phyloP scores from a whole-genome alignment of 1,140 invertebrate species.

The Doryteuthis pealeii region DNA sequence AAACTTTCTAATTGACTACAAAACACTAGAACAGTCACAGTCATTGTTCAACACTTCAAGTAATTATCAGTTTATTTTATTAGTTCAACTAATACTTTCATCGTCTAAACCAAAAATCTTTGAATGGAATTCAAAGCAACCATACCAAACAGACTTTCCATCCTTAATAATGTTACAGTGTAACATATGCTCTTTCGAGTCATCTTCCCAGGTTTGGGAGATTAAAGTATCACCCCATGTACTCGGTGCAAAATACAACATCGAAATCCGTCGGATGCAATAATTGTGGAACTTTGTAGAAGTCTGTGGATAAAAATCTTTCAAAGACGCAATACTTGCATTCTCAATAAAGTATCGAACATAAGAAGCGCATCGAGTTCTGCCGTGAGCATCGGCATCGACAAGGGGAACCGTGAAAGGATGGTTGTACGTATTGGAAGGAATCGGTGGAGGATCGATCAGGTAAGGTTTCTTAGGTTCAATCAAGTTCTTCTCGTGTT shows the following conservation, averaged over 20 bases:
- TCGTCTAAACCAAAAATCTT: constrained; percentile 31
- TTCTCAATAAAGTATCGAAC: constrained; percentile 39
- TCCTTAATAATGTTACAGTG: constrained; percentile 35
- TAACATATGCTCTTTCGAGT: constrained; percentile 24
- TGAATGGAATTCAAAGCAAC: constrained; percentile 32
- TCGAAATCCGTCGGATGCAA: constrained; percentile 33
- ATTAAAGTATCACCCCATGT: constrained; percentile 39
- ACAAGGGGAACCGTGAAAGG: constrained; percentile 33
- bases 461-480: neutral
- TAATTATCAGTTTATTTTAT: no score
- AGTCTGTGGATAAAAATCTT: constrained; percentile 30
- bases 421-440: constrained; percentile 24
- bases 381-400: constrained; percentile 35
- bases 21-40: no score
- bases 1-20: no score
- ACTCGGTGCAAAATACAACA: constrained; percentile 37
- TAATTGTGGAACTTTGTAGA: constrained; percentile 39
- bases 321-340: constrained; percentile 39
- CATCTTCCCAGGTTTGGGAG: constrained; percentile 39
- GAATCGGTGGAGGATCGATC: constrained; percentile 21
- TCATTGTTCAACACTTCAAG: no score
- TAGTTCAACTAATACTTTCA: neutral
- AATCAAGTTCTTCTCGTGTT: constrained; percentile 20
- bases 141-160: constrained; percentile 31
- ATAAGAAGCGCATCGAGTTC: constrained; percentile 43